Percentiles rank a stretch among this genome's conserved stretches.
phyloP scores from a whole-genome alignment of 2,113 vertebrate genomes.

The Ammodramus savannarum region DNA sequence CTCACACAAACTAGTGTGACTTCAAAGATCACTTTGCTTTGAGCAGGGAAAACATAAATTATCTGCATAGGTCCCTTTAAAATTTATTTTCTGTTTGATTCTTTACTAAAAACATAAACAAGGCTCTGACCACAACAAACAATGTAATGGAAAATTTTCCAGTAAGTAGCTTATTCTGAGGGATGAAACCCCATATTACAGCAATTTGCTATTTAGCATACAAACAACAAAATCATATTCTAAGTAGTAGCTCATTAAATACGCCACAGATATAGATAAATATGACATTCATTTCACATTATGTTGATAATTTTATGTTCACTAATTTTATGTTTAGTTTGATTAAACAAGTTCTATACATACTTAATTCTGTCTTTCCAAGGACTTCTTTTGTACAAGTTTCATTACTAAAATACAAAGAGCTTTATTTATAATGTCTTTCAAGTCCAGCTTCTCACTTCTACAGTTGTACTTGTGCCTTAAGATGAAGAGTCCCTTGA shows the following conservation, averaged over 20 bases:
- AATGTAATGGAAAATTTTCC: background rate
- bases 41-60: background rate
- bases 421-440: background rate
- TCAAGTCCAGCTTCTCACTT: background rate
- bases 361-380: background rate
- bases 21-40: background rate
- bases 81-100: background rate
- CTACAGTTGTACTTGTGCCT: background rate
- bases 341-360: background rate
- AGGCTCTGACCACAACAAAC: background rate
- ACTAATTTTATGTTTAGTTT: background rate
- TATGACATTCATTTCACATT: background rate
- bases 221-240: background rate
- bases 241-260: background rate
- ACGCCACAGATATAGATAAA: background rate
- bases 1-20: background rate
- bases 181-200: background rate
- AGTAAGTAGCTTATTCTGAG: background rate
- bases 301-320: background rate
- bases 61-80: background rate
- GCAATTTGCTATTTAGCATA: background rate
- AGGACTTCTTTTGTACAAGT: background rate
- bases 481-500: background rate
- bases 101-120: background rate
- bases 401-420: background rate